phyloP scores from a whole-genome alignment of 2,113 vertebrate species.

The Nicator chloris region DNA sequence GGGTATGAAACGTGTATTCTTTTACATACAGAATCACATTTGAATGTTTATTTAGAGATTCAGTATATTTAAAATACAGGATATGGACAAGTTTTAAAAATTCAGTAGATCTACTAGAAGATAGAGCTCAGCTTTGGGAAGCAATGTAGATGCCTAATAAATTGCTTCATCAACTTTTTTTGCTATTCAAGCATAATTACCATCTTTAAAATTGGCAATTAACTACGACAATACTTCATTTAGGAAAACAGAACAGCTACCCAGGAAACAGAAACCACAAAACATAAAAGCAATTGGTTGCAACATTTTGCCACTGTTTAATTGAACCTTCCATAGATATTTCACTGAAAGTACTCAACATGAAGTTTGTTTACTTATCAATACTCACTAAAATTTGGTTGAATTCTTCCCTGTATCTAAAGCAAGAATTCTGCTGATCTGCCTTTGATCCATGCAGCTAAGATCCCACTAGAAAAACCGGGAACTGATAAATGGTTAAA shows the following conservation, averaged over 20 bases:
- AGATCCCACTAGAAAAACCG: neutral
- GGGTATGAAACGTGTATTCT: neutral
- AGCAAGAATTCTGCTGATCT: neutral
- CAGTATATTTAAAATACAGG: neutral
- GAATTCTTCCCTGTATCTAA: neutral
- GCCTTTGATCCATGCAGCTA: neutral
- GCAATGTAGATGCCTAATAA: neutral
- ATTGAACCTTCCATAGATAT: neutral
- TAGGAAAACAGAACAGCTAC: neutral
- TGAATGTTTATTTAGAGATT: neutral
- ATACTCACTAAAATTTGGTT: neutral
- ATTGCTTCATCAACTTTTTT: neutral
- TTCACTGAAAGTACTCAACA: neutral
- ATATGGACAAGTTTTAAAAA: neutral
- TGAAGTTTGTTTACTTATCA: neutral
- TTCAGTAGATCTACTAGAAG: neutral
- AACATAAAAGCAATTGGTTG: neutral
- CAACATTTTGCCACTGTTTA: neutral
- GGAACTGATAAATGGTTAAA: neutral
- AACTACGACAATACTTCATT: neutral
- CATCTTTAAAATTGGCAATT: neutral
- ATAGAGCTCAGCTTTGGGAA: neutral
- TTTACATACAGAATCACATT: neutral
- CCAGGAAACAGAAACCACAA: neutral
- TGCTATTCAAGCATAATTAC: neutral